Percentiles rank a stretch among this genome's conserved stretches.
Evolutionary conservation across 2,113 vertebrate genomes (phyloP).

Genomic region (Platichthys stellatus): DNA sequence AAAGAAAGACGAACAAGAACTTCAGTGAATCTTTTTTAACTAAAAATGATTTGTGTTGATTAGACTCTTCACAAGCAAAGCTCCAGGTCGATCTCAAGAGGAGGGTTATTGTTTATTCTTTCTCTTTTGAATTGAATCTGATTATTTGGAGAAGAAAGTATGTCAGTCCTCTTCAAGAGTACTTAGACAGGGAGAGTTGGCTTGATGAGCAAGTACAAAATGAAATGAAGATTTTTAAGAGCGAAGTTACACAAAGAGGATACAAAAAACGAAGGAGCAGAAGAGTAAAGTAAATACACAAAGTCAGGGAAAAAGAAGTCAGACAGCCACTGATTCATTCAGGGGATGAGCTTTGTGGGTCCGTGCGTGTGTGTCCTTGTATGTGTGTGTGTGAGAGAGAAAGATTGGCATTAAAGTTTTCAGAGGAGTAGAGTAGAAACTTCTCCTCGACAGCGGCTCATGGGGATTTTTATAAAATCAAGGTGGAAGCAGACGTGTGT

Average conservation of each 20-base stretch:
- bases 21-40: background rate
- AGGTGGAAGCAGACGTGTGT: slow-evolving; percentile 35
- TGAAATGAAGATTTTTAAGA: background rate
- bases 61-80: background rate
- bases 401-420: slow-evolving; percentile 46
- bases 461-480: slow-evolving; percentile 73
- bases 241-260: background rate
- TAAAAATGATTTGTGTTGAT: background rate
- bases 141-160: slow-evolving; percentile 1
- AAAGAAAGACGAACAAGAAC: too few relatives aligned
- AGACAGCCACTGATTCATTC: slow-evolving; percentile 45
- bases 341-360: slow-evolving; percentile 12
- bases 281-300: background rate
- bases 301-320: slow-evolving; percentile 10
- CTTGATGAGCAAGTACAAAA: too few relatives aligned
- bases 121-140: background rate
- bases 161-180: slow-evolving; percentile 15
- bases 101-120: background rate
- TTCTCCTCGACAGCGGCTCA: slow-evolving; percentile 57
- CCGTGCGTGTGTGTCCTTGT: background rate
- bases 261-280: background rate
- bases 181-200: background rate
- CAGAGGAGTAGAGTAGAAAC: slow-evolving; percentile 47
- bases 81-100: background rate
- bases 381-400: background rate